A percentile compares a stretch with the other conserved stretches of the same genome.
Evolutionary conservation across 1,140 invertebrate genomes (phyloP).

Genomic region (Aphelinus certus): DNA sequence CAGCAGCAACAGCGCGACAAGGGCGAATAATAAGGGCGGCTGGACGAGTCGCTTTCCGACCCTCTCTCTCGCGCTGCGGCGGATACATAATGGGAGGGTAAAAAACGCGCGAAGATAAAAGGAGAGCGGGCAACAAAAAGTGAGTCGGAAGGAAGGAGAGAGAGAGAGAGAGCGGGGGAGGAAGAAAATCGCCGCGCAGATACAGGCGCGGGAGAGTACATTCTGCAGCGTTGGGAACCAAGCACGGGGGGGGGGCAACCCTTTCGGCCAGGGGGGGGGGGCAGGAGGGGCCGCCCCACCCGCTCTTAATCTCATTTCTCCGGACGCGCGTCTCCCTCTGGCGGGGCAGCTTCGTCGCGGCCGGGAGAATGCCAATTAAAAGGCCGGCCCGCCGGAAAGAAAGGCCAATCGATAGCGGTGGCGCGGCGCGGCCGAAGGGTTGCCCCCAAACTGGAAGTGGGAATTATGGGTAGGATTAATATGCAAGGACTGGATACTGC

Average conservation of each 20-base stretch:
- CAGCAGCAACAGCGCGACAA: not conserved
- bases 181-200: conserved; percentile 35
- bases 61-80: too few relatives aligned
- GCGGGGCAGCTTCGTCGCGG: conserved; percentile 56
- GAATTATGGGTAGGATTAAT: conserved; percentile 68
- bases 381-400: conserved; percentile 57
- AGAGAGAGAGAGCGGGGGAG: not conserved
- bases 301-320: conserved; percentile 39
- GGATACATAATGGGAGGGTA: not conserved
- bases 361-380: conserved; percentile 66
- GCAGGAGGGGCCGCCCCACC: not conserved
- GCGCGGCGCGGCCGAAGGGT: conserved; percentile 59
- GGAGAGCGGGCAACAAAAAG: conserved; percentile 13
- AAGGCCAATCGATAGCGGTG: conserved; percentile 63
- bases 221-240: conserved; percentile 13
- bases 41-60: not conserved
- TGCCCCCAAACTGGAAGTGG: conserved; percentile 67
- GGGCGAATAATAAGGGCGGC: conserved; percentile 25
- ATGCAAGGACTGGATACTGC: conserved; percentile 67
- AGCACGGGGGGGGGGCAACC: conserved; percentile 21
- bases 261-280: conserved; percentile 31
- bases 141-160: not conserved
- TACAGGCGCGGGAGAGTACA: not conserved
- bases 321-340: conserved; percentile 29
- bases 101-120: conserved; percentile 33